phyloP scores from a whole-genome alignment of 2,797 vertebrate species.

The Esox lucius region DNA sequence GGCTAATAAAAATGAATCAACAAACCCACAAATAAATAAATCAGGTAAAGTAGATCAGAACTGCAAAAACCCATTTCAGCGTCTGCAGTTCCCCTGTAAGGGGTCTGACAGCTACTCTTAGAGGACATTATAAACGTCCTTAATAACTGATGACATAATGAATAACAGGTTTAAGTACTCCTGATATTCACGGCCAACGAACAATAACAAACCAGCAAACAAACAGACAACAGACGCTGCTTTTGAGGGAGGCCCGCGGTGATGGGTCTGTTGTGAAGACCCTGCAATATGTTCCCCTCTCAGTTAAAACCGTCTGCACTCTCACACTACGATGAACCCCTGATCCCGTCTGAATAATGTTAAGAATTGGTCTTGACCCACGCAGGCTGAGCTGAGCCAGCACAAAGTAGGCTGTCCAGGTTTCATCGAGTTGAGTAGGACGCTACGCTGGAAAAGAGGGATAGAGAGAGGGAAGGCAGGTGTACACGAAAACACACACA shows the following conservation, averaged over 20 bases:
- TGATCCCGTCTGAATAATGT: slow-evolving; percentile 60
- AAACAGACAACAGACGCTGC: slow-evolving; percentile 14
- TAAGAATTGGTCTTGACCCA: slow-evolving; percentile 46
- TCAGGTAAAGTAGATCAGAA: too few species aligned
- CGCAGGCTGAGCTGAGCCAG: slow-evolving; percentile 41
- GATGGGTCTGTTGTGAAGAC: slow-evolving; percentile 39
- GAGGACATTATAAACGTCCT: not conserved
- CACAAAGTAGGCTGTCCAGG: slow-evolving; percentile 33
- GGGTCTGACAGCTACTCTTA: too few species aligned
- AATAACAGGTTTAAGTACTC: slow-evolving; percentile 28
- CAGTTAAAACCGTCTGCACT: slow-evolving; percentile 54
- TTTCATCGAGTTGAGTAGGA: not conserved
- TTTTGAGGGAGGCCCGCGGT: slow-evolving; percentile 24
- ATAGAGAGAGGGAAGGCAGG: not conserved
- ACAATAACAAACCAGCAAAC: slow-evolving; percentile 14
- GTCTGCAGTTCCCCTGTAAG: too few species aligned
- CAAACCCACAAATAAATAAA: too few species aligned
- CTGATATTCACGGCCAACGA: slow-evolving; percentile 17
- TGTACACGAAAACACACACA: not conserved
- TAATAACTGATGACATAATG: slow-evolving; percentile 31
- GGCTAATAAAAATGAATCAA: too few species aligned
- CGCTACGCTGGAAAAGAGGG: slow-evolving; percentile 6
- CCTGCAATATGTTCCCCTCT: slow-evolving; percentile 59
- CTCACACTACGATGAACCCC: slow-evolving; percentile 50
- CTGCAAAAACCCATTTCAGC: too few species aligned